Evolutionary conservation across 2,888 invertebrate genomes (phyloP).

Genomic region (Metellina segmentata): DNA sequence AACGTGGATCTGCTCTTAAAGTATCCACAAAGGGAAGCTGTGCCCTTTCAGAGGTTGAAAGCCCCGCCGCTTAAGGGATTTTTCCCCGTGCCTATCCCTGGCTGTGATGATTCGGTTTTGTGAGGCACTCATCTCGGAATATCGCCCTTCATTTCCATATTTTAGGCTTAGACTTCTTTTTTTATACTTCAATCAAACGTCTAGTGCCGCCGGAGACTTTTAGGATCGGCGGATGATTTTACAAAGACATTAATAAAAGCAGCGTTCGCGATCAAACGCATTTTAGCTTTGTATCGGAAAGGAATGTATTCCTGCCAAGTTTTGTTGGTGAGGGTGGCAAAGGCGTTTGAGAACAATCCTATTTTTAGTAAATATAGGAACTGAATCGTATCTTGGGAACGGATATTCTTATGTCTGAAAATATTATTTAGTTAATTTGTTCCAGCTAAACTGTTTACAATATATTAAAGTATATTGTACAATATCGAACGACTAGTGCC

Average conservation of each 20-base stretch:
- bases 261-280: background rate
- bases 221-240: background rate
- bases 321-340: too few relatives aligned
- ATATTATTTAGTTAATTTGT: too few relatives aligned
- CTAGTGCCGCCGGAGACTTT: background rate
- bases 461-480: too few relatives aligned
- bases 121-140: slow-evolving; percentile 18
- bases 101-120: slow-evolving; percentile 22
- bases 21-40: slow-evolving; percentile 51
- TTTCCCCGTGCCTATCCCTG: slow-evolving; percentile 17
- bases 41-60: slow-evolving; percentile 49
- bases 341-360: too few relatives aligned
- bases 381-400: too few relatives aligned
- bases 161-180: slow-evolving; percentile 1
- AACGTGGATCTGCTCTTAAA: slow-evolving; percentile 58
- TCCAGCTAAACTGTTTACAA: too few relatives aligned
- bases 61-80: slow-evolving; percentile 45
- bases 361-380: too few relatives aligned
- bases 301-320: too few relatives aligned
- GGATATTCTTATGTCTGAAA: too few relatives aligned
- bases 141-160: slow-evolving; percentile 56
- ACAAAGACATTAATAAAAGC: background rate
- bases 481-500: too few relatives aligned
- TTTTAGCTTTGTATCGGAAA: too few relatives aligned
- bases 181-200: background rate